Conservation (phyloP, 2,797 vertebrate genomes). For the Sebastes matsubarae region DNA sequence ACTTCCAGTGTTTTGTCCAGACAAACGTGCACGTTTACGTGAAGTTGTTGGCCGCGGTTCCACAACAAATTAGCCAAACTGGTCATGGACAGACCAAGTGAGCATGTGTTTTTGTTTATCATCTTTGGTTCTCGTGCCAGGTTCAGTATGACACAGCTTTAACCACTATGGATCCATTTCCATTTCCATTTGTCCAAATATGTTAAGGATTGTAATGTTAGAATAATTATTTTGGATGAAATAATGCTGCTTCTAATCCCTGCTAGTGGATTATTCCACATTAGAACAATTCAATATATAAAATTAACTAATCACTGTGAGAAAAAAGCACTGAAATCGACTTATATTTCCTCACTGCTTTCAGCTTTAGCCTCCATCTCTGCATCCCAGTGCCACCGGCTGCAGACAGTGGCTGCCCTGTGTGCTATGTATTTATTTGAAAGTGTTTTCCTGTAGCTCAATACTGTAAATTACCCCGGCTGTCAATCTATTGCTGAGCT, state of each 20-base stretch:
- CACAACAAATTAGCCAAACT: conserved; percentile 10
- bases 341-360: neutral
- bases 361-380: neutral
- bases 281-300: neutral
- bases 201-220: neutral
- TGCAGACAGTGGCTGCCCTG: conserved; percentile 20
- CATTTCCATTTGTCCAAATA: neutral
- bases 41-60: conserved; percentile 11
- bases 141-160: neutral
- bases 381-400: neutral
- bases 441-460: conserved; percentile 42
- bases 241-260: neutral
- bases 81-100: neutral
- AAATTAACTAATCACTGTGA: neutral
- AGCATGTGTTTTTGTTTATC: conserved; percentile 15
- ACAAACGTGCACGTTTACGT: conserved; percentile 17
- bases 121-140: conserved; percentile 8
- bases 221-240: neutral
- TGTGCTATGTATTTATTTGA: conserved; percentile 40
- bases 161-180: neutral
- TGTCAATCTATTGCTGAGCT: conserved; percentile 48
- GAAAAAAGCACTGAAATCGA: neutral
- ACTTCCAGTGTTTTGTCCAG: conserved; percentile 21
- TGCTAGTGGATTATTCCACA: neutral
- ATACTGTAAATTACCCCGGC: conserved; percentile 38